Percentiles rank a stretch among this genome's conserved stretches.
Evolutionary conservation across 2,113 vertebrate species (phyloP).

Genomic region (Aphelocoma coerulescens): DNA sequence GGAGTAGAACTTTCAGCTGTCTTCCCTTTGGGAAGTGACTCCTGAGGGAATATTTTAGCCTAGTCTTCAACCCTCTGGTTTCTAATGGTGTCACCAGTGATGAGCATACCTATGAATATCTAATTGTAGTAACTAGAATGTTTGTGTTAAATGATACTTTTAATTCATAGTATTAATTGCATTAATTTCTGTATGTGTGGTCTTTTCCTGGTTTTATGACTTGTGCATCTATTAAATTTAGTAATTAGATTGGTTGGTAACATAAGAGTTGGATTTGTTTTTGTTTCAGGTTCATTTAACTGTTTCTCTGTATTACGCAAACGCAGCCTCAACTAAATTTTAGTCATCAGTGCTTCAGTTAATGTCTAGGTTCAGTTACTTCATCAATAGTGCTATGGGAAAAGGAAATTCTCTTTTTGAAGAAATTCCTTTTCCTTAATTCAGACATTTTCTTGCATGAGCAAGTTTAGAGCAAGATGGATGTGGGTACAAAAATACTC

Average conservation of each 20-base stretch:
- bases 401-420: not conserved
- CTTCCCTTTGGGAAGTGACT: not conserved
- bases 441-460: not conserved
- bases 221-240: not conserved
- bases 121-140: not conserved
- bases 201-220: not conserved
- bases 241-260: not conserved
- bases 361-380: not conserved
- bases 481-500: not conserved
- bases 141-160: not conserved
- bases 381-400: not conserved
- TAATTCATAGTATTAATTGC: not conserved
- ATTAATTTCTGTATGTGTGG: not conserved
- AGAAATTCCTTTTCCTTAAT: not conserved
- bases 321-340: not conserved
- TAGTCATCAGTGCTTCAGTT: not conserved
- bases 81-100: not conserved
- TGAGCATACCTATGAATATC: not conserved
- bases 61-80: not conserved
- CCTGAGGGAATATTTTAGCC: not conserved
- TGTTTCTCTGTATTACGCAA: not conserved
- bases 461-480: not conserved
- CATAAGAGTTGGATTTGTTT: not conserved
- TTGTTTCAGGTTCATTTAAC: conserved; percentile 7
- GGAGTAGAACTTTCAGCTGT: not conserved